Evolutionary conservation across 2,797 vertebrate genomes (phyloP), one percentile per base, ranked within the genome.

Genomic region (Rhabdomys pumilio): DNA sequence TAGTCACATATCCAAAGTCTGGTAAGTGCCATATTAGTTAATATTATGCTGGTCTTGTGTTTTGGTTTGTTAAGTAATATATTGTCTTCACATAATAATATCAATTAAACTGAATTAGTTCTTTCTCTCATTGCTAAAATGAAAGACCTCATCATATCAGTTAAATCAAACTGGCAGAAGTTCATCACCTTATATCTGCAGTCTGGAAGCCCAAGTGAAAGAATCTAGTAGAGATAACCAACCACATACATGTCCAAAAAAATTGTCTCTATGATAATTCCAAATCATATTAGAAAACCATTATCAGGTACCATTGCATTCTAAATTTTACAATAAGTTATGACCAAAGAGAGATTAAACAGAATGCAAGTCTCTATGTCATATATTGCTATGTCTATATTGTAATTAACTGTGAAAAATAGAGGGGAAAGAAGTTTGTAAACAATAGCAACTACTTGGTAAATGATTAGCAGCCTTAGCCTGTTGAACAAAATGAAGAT

Each of bases 1-100:
- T 96, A 77, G 8, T 91, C 38, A 97, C 98, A 65, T 98, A 97
- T 44, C 97, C 97, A 0, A 98, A 98, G 96, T 98, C 98, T 97
- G 97, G 97, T 98, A 95, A 96, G 97, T 93, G 44, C 12, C n/a
- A 17, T 13, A n/a, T 8, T 76, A 53, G 3, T 0, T 3, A 20
- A 47, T 29, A 12, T 97, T 6, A n/a, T n/a, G 4, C 26, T n/a
- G 14, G 20, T 24, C 12, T 86, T 69, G 38, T 65, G 34, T n/a
- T 61, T 22, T 55, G 50, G 1, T 77, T 87, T 73, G 26, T 7
- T 75, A 73, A 87, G 3, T 38, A 0, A 65, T 79, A 90, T 38
- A 50, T 34, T 79, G 44, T 34, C 20, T 10, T 57, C 22, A 55
- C 38, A 38, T 6, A 41, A 5, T 15, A 17, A 8, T 15, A 44